Percentiles rank a stretch among this genome's conserved stretches.
These are phyloP conservation scores for Dynastes grantii DNA, from an alignment of 2,888 invertebrate species.

Conservation along the genomic window DNA sequence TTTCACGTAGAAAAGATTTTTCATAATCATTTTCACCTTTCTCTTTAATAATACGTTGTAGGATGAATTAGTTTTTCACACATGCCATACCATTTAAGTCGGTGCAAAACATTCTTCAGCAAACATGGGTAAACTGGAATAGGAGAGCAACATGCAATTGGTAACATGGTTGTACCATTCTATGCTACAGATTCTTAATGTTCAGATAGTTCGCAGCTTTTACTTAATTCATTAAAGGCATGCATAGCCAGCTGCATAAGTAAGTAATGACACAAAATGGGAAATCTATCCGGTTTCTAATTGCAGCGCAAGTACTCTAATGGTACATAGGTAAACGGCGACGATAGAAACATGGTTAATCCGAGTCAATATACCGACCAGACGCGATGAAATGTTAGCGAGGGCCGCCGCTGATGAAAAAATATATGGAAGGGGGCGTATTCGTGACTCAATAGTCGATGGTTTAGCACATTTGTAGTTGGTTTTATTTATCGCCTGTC, in stretches of 20 bases:
- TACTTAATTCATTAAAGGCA: constrained; percentile 16
- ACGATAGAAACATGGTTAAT: background rate
- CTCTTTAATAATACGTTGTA: too few species aligned
- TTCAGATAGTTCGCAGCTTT: background rate
- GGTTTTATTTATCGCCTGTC: constrained; percentile 63
- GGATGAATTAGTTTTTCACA: too few species aligned
- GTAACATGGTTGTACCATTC: too few species aligned
- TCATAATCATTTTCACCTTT: too few species aligned
- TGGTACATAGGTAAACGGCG: background rate
- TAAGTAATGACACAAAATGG: constrained; percentile 1
- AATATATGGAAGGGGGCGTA: constrained; percentile 50
- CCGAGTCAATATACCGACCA: background rate
- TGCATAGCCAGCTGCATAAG: background rate
- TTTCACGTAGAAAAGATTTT: too few species aligned
- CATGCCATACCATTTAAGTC: too few species aligned
- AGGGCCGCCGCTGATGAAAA: constrained; percentile 6
- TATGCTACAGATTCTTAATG: background rate
- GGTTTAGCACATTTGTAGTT: constrained; percentile 60
- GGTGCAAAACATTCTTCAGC: too few species aligned
- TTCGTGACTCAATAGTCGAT: constrained; percentile 58
- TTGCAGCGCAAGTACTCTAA: background rate
- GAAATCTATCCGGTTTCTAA: constrained; percentile 25
- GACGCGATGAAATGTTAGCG: constrained; percentile 20
- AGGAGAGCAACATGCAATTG: too few species aligned
- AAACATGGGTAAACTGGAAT: too few species aligned